Evolutionary conservation across 2,797 vertebrate genomes (phyloP).

Genomic region (Astyanax mexicanus): DNA sequence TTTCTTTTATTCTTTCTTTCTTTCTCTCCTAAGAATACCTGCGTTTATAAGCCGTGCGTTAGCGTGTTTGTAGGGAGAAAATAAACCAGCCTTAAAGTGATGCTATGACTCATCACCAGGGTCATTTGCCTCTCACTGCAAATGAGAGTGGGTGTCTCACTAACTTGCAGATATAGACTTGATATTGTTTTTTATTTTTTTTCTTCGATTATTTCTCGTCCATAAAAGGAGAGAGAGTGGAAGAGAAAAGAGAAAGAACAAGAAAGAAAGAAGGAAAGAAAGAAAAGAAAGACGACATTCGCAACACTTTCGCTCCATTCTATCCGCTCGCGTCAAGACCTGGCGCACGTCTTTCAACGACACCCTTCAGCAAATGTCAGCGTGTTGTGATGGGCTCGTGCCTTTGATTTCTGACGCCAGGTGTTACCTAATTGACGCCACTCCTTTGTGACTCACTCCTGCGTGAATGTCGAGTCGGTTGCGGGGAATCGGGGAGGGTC

Average conservation of each 20-base stretch:
- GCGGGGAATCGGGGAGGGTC: not conserved
- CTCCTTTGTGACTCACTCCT: conserved; percentile 56
- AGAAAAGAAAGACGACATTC: conserved; percentile 28
- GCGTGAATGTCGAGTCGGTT: conserved; percentile 45
- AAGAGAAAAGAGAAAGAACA: conserved; percentile 2
- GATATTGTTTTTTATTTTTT: conserved; percentile 82
- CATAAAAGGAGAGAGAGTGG: conserved; percentile 30
- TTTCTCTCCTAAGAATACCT: conserved; percentile 53
- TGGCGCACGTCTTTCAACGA: conserved; percentile 50
- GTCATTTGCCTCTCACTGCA: conserved; percentile 83
- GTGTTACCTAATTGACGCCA: conserved; percentile 49
- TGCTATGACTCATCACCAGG: conserved; percentile 80
- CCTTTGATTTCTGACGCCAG: conserved; percentile 50
- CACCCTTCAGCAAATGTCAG: conserved; percentile 56
- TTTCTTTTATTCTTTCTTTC: no score
- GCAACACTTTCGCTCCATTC: conserved; percentile 20
- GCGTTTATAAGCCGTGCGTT: conserved; percentile 63
- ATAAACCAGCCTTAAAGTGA: conserved; percentile 72
- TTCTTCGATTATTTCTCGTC: conserved; percentile 73
- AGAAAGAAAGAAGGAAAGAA: not conserved
- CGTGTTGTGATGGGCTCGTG: conserved; percentile 50
- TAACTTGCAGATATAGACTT: conserved; percentile 80
- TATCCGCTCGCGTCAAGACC: conserved; percentile 13
- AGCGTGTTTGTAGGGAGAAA: conserved; percentile 64
- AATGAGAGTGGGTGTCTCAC: conserved; percentile 84